Percentiles rank a stretch among this genome's conserved stretches.
Evolutionary conservation across 2,888 invertebrate species (phyloP).

Genomic region (Chalcosyrphus nemorum): DNA sequence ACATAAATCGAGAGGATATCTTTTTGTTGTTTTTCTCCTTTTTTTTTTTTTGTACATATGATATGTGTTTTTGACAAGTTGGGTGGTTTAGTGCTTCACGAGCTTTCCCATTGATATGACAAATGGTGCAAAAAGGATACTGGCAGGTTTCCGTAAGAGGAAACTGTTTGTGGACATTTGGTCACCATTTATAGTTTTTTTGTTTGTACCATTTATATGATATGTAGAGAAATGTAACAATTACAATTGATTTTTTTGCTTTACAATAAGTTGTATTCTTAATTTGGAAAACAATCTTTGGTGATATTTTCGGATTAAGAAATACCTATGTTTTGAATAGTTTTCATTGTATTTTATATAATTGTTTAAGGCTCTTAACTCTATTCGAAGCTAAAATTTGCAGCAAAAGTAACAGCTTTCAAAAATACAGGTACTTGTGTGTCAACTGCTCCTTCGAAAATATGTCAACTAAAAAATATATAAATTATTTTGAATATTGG

Average conservation of each 20-base stretch:
- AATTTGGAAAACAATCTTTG: not conserved
- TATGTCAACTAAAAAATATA: no score
- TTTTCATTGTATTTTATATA: no score
- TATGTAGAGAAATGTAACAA: not conserved
- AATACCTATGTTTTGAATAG: no score
- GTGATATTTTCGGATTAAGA: not conserved
- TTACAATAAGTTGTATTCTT: not conserved
- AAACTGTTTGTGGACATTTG: not conserved
- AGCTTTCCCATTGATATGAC: not conserved
- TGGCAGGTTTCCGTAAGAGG: not conserved
- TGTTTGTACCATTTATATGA: not conserved
- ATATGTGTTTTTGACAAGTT: slow-evolving; percentile 22
- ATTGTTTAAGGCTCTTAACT: no score
- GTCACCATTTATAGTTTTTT: not conserved
- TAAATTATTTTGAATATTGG: no score
- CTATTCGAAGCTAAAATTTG: no score
- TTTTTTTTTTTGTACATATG: not conserved
- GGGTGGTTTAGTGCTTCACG: not conserved
- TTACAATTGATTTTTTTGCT: not conserved
- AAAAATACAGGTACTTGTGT: no score
- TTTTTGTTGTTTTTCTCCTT: not conserved
- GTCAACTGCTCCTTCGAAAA: no score
- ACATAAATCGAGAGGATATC: slow-evolving; percentile 13
- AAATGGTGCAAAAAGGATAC: not conserved
- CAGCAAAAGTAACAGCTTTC: no score